Evolutionary conservation across 2,113 vertebrate species (phyloP).

Genomic region (Pandion haliaetus): DNA sequence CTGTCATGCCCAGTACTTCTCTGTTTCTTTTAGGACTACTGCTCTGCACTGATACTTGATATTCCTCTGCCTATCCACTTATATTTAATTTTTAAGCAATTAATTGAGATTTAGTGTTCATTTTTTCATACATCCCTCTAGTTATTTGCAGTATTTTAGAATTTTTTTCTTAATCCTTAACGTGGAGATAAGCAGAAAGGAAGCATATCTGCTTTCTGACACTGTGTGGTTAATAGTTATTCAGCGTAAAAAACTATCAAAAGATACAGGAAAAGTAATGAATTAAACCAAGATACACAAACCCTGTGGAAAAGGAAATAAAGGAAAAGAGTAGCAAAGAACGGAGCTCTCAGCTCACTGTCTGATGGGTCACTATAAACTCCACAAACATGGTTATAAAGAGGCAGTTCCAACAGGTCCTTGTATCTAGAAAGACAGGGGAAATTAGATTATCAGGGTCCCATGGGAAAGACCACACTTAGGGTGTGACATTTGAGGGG

Average conservation of each 20-base stretch:
- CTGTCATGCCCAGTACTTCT: neutral
- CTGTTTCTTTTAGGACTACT: neutral
- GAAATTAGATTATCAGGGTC: rapidly evolving
- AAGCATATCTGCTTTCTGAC: neutral
- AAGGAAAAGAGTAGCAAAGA: neutral
- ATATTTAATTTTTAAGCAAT: neutral
- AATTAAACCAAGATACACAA: neutral
- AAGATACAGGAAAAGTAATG: neutral
- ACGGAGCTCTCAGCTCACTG: neutral
- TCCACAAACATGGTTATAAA: neutral
- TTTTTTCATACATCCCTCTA: neutral
- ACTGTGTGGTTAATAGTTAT: neutral
- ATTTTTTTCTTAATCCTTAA: neutral
- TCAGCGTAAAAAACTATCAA: neutral
- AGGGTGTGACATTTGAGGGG: neutral
- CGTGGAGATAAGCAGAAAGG: neutral
- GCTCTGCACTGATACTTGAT: neutral
- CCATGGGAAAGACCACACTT: neutral
- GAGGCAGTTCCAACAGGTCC: neutral
- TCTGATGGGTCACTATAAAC: neutral
- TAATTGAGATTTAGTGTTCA: neutral
- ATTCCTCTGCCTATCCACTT: neutral
- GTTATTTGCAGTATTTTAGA: neutral
- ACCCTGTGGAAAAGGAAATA: neutral
- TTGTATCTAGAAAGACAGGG: neutral